Evolutionary conservation across 2,888 invertebrate species (phyloP).

Genomic region (Lycophotia porphyrea): DNA sequence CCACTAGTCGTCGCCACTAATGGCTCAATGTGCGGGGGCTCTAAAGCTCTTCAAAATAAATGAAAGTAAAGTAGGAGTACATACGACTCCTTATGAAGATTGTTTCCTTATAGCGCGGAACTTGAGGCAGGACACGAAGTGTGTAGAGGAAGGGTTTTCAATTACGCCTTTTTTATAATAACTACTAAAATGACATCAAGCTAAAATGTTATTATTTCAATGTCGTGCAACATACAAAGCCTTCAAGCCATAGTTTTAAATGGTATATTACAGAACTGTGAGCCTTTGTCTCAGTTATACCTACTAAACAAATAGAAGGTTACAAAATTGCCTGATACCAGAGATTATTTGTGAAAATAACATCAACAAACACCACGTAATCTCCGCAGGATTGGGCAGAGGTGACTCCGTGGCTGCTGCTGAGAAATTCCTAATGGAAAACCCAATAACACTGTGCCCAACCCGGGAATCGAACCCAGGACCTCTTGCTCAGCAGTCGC

Average conservation of each 20-base stretch:
- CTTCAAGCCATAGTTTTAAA: constrained; percentile 11
- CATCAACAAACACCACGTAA: no score
- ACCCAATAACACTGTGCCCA: no score
- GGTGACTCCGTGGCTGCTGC: no score
- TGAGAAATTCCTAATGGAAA: no score
- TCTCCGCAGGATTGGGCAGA: no score
- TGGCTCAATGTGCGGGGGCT: no score
- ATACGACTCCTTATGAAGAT: constrained; percentile 24
- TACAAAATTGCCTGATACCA: neutral
- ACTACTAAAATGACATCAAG: constrained; percentile 7
- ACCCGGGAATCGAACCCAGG: no score
- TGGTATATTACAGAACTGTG: neutral
- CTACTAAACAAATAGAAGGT: neutral
- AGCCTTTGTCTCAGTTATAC: constrained; percentile 5
- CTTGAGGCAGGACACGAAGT: constrained; percentile 30
- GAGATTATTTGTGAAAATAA: no score
- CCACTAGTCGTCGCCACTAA: no score
- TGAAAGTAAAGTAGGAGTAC: constrained; percentile 4
- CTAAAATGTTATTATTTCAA: neutral
- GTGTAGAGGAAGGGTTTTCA: neutral
- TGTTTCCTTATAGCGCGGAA: constrained; percentile 34
- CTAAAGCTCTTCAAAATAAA: constrained; percentile 37
- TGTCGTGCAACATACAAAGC: constrained; percentile 16
- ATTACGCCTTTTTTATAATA: constrained; percentile 10
- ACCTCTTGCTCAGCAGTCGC: no score